phyloP scores from a whole-genome alignment of 2,888 invertebrate species.

The Coenonympha arcania region DNA sequence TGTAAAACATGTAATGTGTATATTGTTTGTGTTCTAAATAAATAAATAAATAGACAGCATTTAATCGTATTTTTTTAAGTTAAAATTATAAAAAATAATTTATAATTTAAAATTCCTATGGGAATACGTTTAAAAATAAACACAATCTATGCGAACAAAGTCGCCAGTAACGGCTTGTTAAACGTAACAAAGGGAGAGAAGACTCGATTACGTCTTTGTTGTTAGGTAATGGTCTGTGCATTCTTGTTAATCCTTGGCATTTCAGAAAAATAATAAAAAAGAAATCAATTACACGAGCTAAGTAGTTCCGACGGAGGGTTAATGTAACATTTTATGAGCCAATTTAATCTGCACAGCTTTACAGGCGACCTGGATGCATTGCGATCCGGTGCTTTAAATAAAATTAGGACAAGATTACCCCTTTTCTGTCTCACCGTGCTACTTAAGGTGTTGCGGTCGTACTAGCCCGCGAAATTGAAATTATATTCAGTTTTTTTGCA shows the following conservation, averaged over 20 bases:
- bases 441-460: too few relatives aligned
- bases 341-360: conserved; percentile 51
- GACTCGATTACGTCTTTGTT: not conserved
- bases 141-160: too few relatives aligned
- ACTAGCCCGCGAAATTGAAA: too few relatives aligned
- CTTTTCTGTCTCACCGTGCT: not conserved
- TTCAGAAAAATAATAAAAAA: conserved; percentile 30
- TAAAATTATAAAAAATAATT: too few relatives aligned
- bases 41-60: too few relatives aligned
- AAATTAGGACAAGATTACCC: conserved; percentile 41
- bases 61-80: too few relatives aligned
- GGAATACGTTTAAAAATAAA: too few relatives aligned
- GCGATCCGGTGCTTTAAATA: conserved; percentile 52
- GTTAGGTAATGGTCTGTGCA: not conserved
- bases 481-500: too few relatives aligned
- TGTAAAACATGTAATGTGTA: too few relatives aligned
- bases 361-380: conserved; percentile 43
- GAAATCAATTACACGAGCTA: conserved; percentile 51
- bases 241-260: not conserved
- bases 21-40: too few relatives aligned
- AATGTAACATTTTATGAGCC: conserved; percentile 58
- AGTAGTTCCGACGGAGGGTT: conserved; percentile 58
- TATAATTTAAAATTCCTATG: too few relatives aligned
- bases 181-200: not conserved
- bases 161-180: too few relatives aligned